Base-by-base conservation (phyloP, 30 jellyfish, hydroid and myxozoan genomes). In the Catostylus mosaicus region DNA sequence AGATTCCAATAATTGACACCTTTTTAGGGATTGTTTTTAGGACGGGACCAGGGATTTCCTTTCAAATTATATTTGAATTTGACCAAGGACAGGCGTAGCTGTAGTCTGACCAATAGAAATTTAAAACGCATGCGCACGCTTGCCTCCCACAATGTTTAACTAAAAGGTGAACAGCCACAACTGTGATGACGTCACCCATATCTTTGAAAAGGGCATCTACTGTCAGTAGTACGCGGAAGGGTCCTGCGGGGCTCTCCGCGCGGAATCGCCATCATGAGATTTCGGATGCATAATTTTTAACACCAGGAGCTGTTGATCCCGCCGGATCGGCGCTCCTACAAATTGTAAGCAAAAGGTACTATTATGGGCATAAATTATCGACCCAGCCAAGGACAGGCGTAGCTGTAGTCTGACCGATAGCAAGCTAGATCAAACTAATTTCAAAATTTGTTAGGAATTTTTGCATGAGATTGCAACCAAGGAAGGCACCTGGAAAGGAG, bases 181-280 rank as follows among this genome's bases (percentile, higher is more conserved):
- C n/a, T n/a, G n/a, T 16, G 71, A 23, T 23, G 36, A 10, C 71
- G 71, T 52, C 67, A 59, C 4, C 32, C 1, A 9, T 33, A 2
- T 26, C n/a, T 52, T 93, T 86, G 98, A 93, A 93, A 93, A 93
- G 98, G 98, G 98, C 91, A 86, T 75, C 90, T 93, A 94, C 90
- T 89, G 94, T 87, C 96, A 80, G 7, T 93, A 95, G 90, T 88
- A 93, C 97, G 94, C 64, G 82, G 90, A 30, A 18, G 96, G 73
- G 82, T 77, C 96, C 79, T 57, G 16, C n/a, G 84, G 78, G 93
- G 95, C 56, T 63, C 92, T 30, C 89, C 75, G 90, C 93, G 98
- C 98, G 98, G 98, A 93, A 93, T 93, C 98, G 98, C 98, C 77
- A 93, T 93, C 98, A 93, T 85, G 98, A 93, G 98, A 93, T 93